Evolutionary conservation across 2,888 invertebrate species (phyloP).

Genomic region (Drosophila ochracea): DNA sequence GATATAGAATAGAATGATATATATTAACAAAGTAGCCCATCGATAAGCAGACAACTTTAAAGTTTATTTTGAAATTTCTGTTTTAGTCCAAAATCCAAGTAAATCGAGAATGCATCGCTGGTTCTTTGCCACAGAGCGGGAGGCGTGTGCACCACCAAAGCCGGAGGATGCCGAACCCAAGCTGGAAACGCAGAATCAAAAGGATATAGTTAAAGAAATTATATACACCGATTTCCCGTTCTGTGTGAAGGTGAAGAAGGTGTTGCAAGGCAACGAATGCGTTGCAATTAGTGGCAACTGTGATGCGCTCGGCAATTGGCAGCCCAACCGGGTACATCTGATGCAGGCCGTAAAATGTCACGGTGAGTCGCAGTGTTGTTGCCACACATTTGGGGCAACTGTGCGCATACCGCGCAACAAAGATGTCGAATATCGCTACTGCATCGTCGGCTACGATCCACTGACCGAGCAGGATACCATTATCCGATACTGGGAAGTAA

Average conservation of each 20-base stretch:
- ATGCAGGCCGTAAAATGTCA: constrained; percentile 83
- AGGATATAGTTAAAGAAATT: constrained; percentile 39
- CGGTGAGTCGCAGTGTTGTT: constrained; percentile 40
- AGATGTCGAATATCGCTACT: constrained; percentile 91
- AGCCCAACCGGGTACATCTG: constrained; percentile 86
- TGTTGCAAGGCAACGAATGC: constrained; percentile 87
- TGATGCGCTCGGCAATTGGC: constrained; percentile 89
- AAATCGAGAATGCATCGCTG: constrained; percentile 87
- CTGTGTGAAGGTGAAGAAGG: constrained; percentile 85
- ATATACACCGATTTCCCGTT: constrained; percentile 85
- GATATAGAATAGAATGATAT: not conserved
- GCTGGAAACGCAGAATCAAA: not conserved
- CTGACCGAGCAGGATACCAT: constrained; percentile 85
- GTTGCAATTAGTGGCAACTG: constrained; percentile 90
- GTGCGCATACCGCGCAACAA: constrained; percentile 88
- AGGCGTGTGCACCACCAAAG: constrained; percentile 43
- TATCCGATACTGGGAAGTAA: constrained; percentile 92
- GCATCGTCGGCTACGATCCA: constrained; percentile 89
- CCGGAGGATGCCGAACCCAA: not conserved
- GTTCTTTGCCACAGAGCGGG: constrained; percentile 88
- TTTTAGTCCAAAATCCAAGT: constrained; percentile 6
- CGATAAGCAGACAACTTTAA: not conserved
- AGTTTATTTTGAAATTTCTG: constrained; percentile 19
- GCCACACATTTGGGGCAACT: constrained; percentile 77
- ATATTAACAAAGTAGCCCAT: not conserved